These are phyloP conservation scores for Agonopterix alstromeriana DNA, from an alignment of 2,888 invertebrate genomes.

Conservation along the genomic window DNA sequence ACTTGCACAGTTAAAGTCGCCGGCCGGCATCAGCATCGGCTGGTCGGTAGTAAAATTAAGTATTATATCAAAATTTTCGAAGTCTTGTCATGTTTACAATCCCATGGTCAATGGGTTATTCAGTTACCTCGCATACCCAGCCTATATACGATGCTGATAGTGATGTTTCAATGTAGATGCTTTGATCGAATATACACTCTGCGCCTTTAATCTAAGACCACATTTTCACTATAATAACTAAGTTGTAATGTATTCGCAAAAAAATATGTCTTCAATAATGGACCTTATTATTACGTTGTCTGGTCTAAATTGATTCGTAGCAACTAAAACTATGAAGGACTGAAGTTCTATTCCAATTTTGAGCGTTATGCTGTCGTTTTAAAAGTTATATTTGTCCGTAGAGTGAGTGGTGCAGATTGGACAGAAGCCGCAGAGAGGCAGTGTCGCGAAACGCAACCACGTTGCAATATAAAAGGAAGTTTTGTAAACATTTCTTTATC, in stretches of 20 bases:
- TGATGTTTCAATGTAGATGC: not conserved
- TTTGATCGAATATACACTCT: conserved; percentile 29
- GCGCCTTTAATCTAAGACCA: conserved; percentile 22
- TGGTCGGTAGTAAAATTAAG: no score
- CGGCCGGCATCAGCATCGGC: no score
- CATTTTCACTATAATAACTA: conserved; percentile 38
- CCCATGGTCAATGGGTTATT: no score
- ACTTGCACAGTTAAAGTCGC: no score
- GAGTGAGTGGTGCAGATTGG: conserved; percentile 21
- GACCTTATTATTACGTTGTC: conserved; percentile 20
- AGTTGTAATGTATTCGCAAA: conserved; percentile 15
- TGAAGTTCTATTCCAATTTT: not conserved
- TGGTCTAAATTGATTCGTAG: conserved; percentile 25
- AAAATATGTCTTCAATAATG: conserved; percentile 5
- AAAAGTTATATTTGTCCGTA: conserved; percentile 25
- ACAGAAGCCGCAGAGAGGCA: conserved; percentile 50
- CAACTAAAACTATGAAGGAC: conserved; percentile 1
- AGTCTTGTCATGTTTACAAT: no score
- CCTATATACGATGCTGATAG: not conserved
- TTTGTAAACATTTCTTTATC: conserved; percentile 72
- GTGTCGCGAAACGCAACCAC: conserved; percentile 73
- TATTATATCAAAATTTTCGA: no score
- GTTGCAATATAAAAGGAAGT: conserved; percentile 75
- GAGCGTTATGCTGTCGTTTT: conserved; percentile 20
- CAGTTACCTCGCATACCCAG: no score